Base-by-base conservation (phyloP, 2,797 vertebrate genomes). In the Chrysocyon brachyurus region DNA sequence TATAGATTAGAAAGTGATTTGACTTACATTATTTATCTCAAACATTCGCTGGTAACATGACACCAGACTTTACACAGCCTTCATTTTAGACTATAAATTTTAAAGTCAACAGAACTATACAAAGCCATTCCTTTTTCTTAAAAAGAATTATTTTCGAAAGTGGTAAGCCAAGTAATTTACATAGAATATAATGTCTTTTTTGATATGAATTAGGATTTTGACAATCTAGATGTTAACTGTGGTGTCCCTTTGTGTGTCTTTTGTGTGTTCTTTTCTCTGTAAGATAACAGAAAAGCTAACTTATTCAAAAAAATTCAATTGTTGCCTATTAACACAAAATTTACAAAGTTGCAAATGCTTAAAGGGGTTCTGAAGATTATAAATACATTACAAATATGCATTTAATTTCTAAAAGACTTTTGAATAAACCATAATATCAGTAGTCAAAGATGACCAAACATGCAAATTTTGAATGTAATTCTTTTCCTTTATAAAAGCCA, bases 21-120 rank as follows among this genome's bases (percentile, higher is more conserved):
- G 3, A 70, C n/a, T 97, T 97, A 52, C 68, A 87, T 97, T 96
- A 97, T 96, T 97, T 93, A 70, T 97, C 90, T 87, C 49, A 87
- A 5, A 3, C 64, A 36, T 97, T 97, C 96, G 92, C 72, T 70
- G 61, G 5, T 70, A 79, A 28, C 61, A 46, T n/a, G 19, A 9
- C 49, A 73, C 82, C 92, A 33, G 70, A 49, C 8, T 97, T 73
- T 46, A n/a, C 91, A 95, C 56, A 73, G 40, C 11, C 81, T 96
- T 90, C 73, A 15, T 54, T 97, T 95, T 85, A 54, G 10, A 84
- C 10, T 59, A 57, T 6, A 92, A 59, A 78, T 54, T 90, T 49
- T 54, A 87, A 91, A 78, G 24, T 57, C 36, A 57, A 84, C 88
- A 95, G 57, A 79, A 17, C 10, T 36, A 26, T 49, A 77, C 61